Percentiles rank a stretch among this genome's conserved stretches.
Conservation (phyloP, 2,797 vertebrate species). For the Tachyglossus aculeatus region DNA sequence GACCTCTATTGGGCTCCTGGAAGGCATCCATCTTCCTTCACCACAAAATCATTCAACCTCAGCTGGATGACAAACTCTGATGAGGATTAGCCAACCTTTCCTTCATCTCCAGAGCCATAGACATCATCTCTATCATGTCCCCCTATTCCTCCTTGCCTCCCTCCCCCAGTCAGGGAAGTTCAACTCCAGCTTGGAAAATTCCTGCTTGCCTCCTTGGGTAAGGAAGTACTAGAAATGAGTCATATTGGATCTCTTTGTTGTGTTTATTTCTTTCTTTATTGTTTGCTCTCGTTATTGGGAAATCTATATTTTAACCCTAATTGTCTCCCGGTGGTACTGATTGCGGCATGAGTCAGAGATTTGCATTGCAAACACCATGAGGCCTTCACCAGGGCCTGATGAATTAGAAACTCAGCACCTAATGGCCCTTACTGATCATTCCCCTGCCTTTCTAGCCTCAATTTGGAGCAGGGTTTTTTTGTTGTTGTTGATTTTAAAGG, state of each 20-base stretch:
- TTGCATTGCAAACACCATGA: conserved; percentile 70
- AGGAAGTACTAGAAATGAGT: conserved; percentile 40
- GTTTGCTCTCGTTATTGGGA: conserved; percentile 59
- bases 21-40: too few relatives aligned
- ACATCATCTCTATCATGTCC: not conserved
- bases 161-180: not conserved
- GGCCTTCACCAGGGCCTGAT: conserved; percentile 39
- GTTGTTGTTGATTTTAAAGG: too few relatives aligned
- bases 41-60: too few relatives aligned
- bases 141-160: not conserved
- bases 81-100: not conserved
- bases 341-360: conserved; percentile 68
- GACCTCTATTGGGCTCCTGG: too few relatives aligned
- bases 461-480: conserved; percentile 26
- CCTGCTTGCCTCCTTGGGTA: conserved; percentile 17
- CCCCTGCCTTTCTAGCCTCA: conserved; percentile 29
- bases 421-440: conserved; percentile 45
- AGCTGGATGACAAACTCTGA: too few relatives aligned
- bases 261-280: conserved; percentile 58
- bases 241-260: conserved; percentile 38
- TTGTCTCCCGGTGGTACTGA: conserved; percentile 72
- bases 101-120: not conserved
- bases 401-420: conserved; percentile 40
- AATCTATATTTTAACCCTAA: conserved; percentile 77
- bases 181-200: not conserved